A percentile compares a stretch with the other conserved stretches of the same genome.
Evolutionary conservation across 2,797 vertebrate genomes (phyloP).

Genomic region (Thripadectes ignobilis): DNA sequence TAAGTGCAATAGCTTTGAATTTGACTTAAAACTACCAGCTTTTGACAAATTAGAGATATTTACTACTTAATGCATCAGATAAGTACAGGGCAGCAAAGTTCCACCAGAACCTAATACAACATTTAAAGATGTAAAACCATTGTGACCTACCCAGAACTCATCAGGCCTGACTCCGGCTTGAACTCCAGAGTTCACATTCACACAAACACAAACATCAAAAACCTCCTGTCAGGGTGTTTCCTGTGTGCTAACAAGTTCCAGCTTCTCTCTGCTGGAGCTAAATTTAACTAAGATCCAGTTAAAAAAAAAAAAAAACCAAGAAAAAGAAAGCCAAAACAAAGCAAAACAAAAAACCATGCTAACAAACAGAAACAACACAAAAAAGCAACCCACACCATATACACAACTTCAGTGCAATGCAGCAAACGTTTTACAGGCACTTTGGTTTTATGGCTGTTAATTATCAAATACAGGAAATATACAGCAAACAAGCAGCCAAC

Average conservation of each 20-base stretch:
- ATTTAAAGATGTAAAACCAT: not conserved
- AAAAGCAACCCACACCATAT: rapidly evolving
- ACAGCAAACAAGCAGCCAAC: not conserved
- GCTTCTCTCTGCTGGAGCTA: constrained; percentile 40
- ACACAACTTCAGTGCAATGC: not conserved
- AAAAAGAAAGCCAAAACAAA: not conserved
- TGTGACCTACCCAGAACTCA: not conserved
- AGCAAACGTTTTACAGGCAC: not conserved
- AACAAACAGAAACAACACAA: not conserved
- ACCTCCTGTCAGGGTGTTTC: constrained; percentile 18
- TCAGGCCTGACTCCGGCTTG: not conserved
- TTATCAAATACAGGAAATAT: not conserved
- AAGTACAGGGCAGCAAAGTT: not conserved
- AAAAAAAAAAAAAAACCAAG: not conserved
- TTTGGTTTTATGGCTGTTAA: not conserved
- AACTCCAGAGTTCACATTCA: constrained; percentile 2
- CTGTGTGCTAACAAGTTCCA: constrained; percentile 54
- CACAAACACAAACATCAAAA: constrained; percentile 48
- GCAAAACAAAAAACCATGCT: not conserved
- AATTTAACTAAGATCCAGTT: not conserved
- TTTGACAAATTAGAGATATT: not conserved
- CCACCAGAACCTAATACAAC: not conserved
- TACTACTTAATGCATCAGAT: not conserved
- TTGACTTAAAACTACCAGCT: not conserved
- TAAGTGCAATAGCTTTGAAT: not conserved